phyloP scores from a whole-genome alignment of 1,140 invertebrate species.

The Drosophila simulans region DNA sequence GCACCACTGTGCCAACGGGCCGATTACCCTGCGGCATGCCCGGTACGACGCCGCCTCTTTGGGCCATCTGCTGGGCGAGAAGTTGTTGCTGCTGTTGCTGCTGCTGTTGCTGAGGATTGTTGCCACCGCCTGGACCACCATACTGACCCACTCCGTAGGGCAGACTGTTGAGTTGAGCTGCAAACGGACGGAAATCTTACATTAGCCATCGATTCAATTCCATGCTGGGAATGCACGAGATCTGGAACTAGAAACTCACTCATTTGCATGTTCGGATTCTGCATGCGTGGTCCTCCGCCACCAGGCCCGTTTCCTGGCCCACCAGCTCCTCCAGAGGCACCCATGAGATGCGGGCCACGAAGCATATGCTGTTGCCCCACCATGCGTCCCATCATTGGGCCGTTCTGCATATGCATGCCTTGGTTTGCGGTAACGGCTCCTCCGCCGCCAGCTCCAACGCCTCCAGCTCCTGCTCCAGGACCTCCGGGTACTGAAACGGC shows the following conservation, averaged over 20 bases:
- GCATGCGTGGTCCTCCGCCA: conserved; percentile 84
- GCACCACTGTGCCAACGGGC: conserved; percentile 72
- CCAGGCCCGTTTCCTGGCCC: conserved; percentile 59
- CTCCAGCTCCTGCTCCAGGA: conserved; percentile 40
- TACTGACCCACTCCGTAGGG: conserved; percentile 80
- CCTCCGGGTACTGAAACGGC: conserved; percentile 72
- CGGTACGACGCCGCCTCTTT: conserved; percentile 86
- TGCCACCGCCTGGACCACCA: conserved; percentile 69
- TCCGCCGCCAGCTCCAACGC: conserved; percentile 54
- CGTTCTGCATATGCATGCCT: conserved; percentile 87
- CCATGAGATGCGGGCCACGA: conserved; percentile 77
- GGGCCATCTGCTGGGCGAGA: conserved; percentile 77
- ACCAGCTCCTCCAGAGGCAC: conserved; percentile 51
- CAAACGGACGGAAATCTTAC: neutral
- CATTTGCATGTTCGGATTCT: conserved; percentile 84
- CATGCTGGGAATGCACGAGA: neutral
- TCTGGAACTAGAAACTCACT: conserved; percentile 43
- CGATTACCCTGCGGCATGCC: conserved; percentile 85
- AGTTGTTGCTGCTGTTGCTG: conserved; percentile 76
- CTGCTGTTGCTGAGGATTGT: conserved; percentile 64
- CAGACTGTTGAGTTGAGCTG: conserved; percentile 81
- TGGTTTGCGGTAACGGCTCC: conserved; percentile 73
- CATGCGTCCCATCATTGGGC: conserved; percentile 88
- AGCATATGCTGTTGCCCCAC: conserved; percentile 86
- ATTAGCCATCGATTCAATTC: neutral